Conservation (phyloP, 2,888 invertebrate genomes). For the Megamerina dolium region DNA sequence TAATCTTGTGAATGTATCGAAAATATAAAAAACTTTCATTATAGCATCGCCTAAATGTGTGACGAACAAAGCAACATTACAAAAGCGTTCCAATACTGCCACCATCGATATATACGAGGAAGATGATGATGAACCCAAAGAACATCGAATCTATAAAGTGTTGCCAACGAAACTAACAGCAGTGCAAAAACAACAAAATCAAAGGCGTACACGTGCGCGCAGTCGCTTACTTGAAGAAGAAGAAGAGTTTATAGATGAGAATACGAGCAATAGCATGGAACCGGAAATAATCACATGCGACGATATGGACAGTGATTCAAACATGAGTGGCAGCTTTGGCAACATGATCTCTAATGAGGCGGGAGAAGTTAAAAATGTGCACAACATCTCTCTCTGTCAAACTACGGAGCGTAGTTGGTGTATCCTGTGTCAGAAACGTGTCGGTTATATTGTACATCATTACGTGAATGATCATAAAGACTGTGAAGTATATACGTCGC, state of each 20-base stretch:
- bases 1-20: not conserved
- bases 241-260: too few relatives aligned
- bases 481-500: conserved; percentile 31
- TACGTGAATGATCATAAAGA: conserved; percentile 33
- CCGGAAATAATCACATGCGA: conserved; percentile 20
- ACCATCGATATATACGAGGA: too few relatives aligned
- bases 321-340: not conserved
- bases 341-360: too few relatives aligned
- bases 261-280: conserved; percentile 2
- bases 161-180: conserved; percentile 9
- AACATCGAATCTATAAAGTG: conserved; percentile 25
- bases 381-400: too few relatives aligned
- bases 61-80: too few relatives aligned
- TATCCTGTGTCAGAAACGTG: conserved; percentile 25
- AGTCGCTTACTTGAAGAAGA: too few relatives aligned
- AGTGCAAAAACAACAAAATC: not conserved
- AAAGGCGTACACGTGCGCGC: not conserved
- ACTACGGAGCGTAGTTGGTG: too few relatives aligned
- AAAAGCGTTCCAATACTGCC: too few relatives aligned
- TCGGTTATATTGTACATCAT: conserved; percentile 29
- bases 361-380: too few relatives aligned
- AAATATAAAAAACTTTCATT: not conserved
- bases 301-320: conserved; percentile 13
- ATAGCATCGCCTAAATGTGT: too few relatives aligned
- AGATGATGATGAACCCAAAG: conserved; percentile 26